Evolutionary conservation across 2,113 vertebrate species (phyloP).

Genomic region (Mungos mungo): DNA sequence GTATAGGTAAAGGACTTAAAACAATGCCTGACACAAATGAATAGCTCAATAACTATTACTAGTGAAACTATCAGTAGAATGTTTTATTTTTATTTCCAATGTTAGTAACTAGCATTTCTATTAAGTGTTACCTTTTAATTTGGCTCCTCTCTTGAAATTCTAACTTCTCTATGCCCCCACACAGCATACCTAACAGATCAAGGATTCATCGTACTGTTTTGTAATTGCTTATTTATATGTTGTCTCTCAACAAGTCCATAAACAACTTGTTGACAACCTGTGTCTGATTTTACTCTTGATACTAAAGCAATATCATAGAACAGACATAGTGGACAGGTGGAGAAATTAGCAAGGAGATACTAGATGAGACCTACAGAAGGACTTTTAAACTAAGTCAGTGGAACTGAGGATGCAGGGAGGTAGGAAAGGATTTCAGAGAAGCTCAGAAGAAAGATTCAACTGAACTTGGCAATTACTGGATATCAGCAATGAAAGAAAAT

Average conservation of each 20-base stretch:
- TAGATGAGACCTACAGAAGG: not conserved
- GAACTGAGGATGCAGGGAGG: not conserved
- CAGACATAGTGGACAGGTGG: not conserved
- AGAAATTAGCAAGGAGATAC: not conserved
- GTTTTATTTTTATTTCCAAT: not conserved
- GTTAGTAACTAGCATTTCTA: not conserved
- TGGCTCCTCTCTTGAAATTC: not conserved
- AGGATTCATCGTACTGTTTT: not conserved
- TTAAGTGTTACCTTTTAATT: not conserved
- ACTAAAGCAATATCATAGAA: not conserved
- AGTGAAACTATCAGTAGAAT: not conserved
- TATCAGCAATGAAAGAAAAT: not conserved
- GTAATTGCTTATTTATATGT: not conserved
- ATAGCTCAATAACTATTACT: not conserved
- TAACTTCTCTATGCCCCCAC: not conserved
- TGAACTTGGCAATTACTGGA: not conserved
- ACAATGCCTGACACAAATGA: not conserved
- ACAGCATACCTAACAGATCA: not conserved
- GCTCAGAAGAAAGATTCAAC: not conserved
- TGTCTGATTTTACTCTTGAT: not conserved
- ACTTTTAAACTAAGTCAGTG: slow-evolving; percentile 24
- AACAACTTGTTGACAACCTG: not conserved
- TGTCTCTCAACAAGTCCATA: not conserved
- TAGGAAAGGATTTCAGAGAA: not conserved
- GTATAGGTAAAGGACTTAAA: not conserved